These are phyloP conservation scores for Meteorus sp. DNA, from an alignment of 1,140 invertebrate genomes.

Conservation along the genomic window DNA sequence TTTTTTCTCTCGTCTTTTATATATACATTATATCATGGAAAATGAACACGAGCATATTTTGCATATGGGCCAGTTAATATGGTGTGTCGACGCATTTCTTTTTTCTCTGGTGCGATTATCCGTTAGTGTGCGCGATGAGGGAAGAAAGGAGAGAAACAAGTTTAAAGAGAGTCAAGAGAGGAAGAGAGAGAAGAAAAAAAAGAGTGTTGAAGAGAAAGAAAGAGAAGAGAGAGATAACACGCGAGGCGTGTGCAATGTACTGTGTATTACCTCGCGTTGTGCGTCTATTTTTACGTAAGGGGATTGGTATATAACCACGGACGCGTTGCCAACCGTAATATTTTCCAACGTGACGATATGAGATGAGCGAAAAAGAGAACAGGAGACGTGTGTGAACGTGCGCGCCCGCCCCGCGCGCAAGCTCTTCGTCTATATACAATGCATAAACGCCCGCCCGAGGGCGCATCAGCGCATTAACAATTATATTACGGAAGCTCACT, in stretches of 20 bases:
- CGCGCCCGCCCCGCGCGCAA: background rate
- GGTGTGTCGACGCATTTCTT: conserved; percentile 12
- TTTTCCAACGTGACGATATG: conserved; percentile 12
- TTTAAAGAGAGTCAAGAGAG: conserved; percentile 3
- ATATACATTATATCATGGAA: too few relatives aligned
- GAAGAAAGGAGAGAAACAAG: background rate
- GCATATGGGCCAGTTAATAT: conserved; percentile 1
- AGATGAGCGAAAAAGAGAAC: background rate
- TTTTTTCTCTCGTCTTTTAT: too few relatives aligned
- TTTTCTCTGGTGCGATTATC: conserved; percentile 13
- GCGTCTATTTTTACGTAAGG: conserved; percentile 50
- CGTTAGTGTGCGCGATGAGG: conserved; percentile 15
- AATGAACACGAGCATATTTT: too few relatives aligned
- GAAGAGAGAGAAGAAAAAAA: background rate
- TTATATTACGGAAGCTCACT: conserved; percentile 53
- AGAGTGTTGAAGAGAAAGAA: background rate
- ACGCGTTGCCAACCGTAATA: conserved; percentile 29
- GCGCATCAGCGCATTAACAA: conserved; percentile 54
- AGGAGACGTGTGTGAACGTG: background rate
- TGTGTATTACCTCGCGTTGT: conserved; percentile 30
- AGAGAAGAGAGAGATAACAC: conserved; percentile 30
- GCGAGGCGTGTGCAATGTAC: conserved; percentile 36
- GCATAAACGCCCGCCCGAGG: conserved; percentile 44
- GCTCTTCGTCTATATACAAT: conserved; percentile 39
- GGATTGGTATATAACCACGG: conserved; percentile 34